Conservation (phyloP, 2,797 vertebrate species). For the Anas capensis region DNA sequence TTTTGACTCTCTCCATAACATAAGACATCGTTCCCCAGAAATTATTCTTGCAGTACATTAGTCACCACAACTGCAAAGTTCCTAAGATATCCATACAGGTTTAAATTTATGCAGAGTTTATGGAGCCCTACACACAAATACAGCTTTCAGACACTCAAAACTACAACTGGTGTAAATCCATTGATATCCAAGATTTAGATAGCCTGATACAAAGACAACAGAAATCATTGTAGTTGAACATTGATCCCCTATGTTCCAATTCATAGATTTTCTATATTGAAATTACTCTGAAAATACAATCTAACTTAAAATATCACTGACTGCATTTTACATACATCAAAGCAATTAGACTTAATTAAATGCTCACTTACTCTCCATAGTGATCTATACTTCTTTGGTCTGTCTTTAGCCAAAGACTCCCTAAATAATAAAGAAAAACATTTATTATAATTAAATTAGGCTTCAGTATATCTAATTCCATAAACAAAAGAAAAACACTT, state of each 20-base stretch:
- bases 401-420: background rate
- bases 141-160: background rate
- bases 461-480: background rate
- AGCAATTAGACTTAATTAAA: background rate
- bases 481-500: background rate
- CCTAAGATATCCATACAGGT: background rate
- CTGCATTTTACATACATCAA: background rate
- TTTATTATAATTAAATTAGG: background rate
- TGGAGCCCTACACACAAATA: background rate
- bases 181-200: background rate
- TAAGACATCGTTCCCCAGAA: background rate
- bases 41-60: conserved; percentile 6
- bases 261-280: background rate
- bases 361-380: background rate
- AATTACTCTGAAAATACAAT: background rate
- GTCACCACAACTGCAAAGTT: background rate
- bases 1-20: background rate
- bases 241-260: background rate
- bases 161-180: background rate
- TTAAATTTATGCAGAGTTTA: background rate
- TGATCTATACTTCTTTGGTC: background rate
- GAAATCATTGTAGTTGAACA: background rate
- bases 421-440: background rate
- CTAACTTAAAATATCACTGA: background rate
- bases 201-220: background rate